A percentile compares a stretch with the other conserved stretches of the same genome.
phyloP scores from a whole-genome alignment of 2,888 invertebrate genomes.

The Pherbina coryleti region DNA sequence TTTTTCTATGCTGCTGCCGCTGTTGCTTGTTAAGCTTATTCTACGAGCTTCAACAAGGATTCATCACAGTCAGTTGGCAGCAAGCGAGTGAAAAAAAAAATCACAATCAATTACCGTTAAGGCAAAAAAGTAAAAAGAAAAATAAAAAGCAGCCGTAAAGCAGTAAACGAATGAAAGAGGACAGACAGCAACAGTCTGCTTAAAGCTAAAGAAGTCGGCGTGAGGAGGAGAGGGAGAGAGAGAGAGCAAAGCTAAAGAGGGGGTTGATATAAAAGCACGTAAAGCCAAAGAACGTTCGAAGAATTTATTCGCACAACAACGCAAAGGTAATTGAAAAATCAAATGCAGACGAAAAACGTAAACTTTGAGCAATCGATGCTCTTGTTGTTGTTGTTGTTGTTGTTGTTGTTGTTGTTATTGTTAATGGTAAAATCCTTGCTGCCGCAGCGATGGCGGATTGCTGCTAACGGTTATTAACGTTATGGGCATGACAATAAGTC shows the following conservation, averaged over 20 bases:
- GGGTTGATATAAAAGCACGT: background rate
- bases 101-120: slow-evolving; percentile 27
- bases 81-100: background rate
- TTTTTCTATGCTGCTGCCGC: background rate
- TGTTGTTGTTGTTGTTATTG: too few species aligned
- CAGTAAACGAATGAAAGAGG: background rate
- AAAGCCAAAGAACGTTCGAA: background rate
- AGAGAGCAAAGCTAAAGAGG: background rate
- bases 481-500: background rate
- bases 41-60: background rate
- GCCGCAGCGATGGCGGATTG: background rate
- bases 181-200: background rate
- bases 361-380: slow-evolving; percentile 1
- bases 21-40: background rate
- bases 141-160: background rate
- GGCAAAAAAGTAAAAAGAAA: background rate
- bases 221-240: too few species aligned
- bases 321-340: slow-evolving; percentile 24
- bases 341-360: slow-evolving; percentile 15
- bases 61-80: slow-evolving; percentile 15
- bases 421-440: background rate
- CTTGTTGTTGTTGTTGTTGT: background rate
- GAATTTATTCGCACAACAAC: background rate
- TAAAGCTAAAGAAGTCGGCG: background rate
- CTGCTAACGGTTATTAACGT: slow-evolving; percentile 7